phyloP scores from a whole-genome alignment of 1,140 invertebrate genomes.

The Rhopalosiphum maidis region DNA sequence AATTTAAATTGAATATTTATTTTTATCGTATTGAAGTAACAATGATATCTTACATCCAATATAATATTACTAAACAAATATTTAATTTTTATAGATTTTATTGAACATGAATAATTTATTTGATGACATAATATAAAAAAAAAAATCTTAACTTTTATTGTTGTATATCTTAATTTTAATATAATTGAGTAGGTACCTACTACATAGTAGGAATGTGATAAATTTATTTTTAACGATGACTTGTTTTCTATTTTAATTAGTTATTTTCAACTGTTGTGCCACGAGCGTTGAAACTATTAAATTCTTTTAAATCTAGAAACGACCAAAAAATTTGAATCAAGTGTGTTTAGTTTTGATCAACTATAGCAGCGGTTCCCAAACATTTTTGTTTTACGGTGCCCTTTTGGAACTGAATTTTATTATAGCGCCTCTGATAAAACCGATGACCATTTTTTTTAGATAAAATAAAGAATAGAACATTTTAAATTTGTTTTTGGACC shows the following conservation, averaged over 20 bases:
- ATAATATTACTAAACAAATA: neutral
- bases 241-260: neutral
- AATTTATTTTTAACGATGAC: neutral
- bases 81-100: neutral
- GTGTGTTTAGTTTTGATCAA: neutral
- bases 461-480: no score
- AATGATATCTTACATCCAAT: neutral
- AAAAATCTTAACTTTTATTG: neutral
- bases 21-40: neutral
- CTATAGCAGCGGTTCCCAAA: neutral
- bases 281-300: neutral
- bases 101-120: neutral
- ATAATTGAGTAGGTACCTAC: neutral
- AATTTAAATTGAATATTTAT: neutral
- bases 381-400: no score
- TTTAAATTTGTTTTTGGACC: no score
- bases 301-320: neutral
- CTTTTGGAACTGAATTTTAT: no score
- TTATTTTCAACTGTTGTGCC: neutral
- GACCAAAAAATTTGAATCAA: neutral
- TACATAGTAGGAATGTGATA: neutral
- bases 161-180: neutral
- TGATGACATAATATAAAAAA: neutral
- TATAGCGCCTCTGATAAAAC: no score
- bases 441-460: no score